These are phyloP conservation scores for Norana najaformis DNA, from an alignment of 2,888 invertebrate genomes.

Conservation along the genomic window DNA sequence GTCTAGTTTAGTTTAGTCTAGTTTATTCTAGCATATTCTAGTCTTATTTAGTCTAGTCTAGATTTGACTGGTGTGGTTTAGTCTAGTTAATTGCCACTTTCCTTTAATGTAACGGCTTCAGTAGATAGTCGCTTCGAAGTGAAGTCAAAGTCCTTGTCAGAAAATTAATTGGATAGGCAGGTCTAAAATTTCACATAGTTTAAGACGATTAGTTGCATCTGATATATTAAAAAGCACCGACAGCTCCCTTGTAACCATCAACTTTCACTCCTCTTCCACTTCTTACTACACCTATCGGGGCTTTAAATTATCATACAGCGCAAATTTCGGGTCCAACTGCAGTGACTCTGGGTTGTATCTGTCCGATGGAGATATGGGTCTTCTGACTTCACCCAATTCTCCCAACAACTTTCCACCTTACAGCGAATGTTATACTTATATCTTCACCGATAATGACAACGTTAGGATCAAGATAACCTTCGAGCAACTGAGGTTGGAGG, in stretches of 20 bases:
- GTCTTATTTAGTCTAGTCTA: background rate
- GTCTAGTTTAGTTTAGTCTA: background rate
- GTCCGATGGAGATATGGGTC: background rate
- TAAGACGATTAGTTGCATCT: background rate
- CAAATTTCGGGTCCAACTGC: background rate
- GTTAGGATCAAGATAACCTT: background rate
- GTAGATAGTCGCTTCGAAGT: no score
- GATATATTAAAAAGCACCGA: no score
- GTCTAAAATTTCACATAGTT: background rate
- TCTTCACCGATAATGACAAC: background rate
- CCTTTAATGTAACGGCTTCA: no score
- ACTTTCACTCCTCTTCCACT: background rate
- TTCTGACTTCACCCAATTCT: background rate
- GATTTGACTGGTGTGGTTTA: no score
- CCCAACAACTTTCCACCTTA: background rate
- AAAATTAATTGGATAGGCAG: background rate
- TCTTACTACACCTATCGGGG: conserved; percentile 14
- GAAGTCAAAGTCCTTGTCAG: background rate
- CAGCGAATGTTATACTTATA: background rate
- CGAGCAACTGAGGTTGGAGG: background rate
- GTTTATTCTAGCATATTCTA: background rate
- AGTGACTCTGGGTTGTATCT: background rate
- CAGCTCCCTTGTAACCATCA: background rate
- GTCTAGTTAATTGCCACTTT: background rate
- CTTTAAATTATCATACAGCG: background rate